Evolutionary conservation across 2,797 vertebrate genomes (phyloP).

Genomic region (Melanogrammus aeglefinus): DNA sequence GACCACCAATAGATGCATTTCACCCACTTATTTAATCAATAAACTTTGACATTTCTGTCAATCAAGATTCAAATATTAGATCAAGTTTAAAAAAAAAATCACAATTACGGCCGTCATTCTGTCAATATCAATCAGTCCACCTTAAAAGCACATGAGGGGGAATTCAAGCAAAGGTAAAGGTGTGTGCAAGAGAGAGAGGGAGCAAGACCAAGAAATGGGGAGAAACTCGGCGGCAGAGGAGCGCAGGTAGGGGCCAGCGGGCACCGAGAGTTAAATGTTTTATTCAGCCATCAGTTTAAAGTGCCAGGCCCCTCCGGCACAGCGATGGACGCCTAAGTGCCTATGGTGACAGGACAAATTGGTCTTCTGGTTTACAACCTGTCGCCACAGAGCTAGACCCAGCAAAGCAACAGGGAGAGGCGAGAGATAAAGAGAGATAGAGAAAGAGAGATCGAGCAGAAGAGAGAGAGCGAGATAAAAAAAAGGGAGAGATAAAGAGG

Average conservation of each 20-base stretch:
- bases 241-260: constrained; percentile 74
- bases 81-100: background rate
- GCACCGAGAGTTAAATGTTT: constrained; percentile 93
- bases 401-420: constrained; percentile 54
- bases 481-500: constrained; percentile 22
- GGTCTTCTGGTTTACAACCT: constrained; percentile 97
- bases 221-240: background rate
- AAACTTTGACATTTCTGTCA: background rate
- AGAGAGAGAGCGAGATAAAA: constrained; percentile 5
- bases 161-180: background rate
- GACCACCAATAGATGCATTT: background rate
- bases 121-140: constrained; percentile 1
- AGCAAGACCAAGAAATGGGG: constrained; percentile 6
- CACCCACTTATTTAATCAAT: background rate
- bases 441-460: constrained; percentile 23
- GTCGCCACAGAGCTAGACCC: constrained; percentile 90
- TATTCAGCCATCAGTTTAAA: constrained; percentile 98
- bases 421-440: constrained; percentile 5
- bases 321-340: constrained; percentile 97
- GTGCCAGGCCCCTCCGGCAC: constrained; percentile 86
- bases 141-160: background rate
- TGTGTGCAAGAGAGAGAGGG: background rate
- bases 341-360: constrained; percentile 99
- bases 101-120: background rate
- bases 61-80: background rate